Percentiles rank a stretch among this genome's conserved stretches.
Evolutionary conservation across 23 tunicate genomes (phyloP).

Genomic region (Halocynthia aurantium): DNA sequence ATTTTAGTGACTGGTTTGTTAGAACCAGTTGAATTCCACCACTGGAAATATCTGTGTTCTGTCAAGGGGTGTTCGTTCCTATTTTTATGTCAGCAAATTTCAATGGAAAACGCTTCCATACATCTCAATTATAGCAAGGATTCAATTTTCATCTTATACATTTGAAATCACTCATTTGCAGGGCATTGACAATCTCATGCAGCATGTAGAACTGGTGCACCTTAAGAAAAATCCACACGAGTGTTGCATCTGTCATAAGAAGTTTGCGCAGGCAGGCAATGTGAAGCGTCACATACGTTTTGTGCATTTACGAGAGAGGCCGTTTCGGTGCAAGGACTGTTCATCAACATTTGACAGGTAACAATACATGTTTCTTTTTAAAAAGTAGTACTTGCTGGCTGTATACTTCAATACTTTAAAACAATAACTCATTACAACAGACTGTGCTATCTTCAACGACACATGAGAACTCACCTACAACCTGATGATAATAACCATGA

Average conservation of each 20-base stretch:
- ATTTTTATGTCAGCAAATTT: too few relatives aligned
- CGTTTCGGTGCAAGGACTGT: constrained; percentile 76
- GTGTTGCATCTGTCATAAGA: constrained; percentile 81
- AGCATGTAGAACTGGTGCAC: constrained; percentile 67
- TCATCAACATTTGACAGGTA: constrained; percentile 85
- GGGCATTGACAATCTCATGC: constrained; percentile 73
- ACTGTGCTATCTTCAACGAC: constrained; percentile 88
- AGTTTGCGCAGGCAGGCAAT: constrained; percentile 93
- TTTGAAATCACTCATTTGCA: constrained; percentile 5
- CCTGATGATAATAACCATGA: constrained; percentile 20
- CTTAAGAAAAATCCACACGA: constrained; percentile 60
- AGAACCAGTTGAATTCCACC: too few relatives aligned
- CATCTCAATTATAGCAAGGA: too few relatives aligned
- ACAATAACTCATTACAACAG: constrained; percentile 14
- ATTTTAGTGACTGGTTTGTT: too few relatives aligned
- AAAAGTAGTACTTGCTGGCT: not conserved
- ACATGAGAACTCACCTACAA: constrained; percentile 77
- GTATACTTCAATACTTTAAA: not conserved
- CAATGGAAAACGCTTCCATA: too few relatives aligned
- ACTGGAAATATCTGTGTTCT: too few relatives aligned
- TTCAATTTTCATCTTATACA: not conserved
- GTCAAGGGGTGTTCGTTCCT: too few relatives aligned
- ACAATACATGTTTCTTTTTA: not conserved
- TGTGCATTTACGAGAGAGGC: constrained; percentile 86
- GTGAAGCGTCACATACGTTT: constrained; percentile 88